Evolutionary conservation across 2,797 vertebrate species (phyloP).

Genomic region (Myoxocephalus aenaeus): DNA sequence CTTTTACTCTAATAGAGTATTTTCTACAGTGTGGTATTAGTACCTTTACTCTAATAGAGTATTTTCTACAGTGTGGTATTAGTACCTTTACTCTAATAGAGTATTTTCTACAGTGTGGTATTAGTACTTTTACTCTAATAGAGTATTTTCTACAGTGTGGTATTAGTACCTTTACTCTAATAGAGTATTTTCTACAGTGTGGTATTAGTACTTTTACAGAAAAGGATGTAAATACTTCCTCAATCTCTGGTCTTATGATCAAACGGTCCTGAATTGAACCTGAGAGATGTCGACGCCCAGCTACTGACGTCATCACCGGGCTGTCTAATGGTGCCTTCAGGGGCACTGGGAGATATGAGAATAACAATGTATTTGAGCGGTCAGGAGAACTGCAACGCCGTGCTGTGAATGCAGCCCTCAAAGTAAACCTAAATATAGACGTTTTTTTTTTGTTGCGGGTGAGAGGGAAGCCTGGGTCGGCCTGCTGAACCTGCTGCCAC

Average conservation of each 20-base stretch:
- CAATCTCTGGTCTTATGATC: neutral
- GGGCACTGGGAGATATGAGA: conserved; percentile 3
- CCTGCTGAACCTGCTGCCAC: no score
- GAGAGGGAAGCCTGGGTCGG: no score
- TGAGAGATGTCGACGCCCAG: conserved; percentile 23
- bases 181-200: no score
- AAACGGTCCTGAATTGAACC: conserved; percentile 44
- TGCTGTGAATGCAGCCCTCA: neutral
- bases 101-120: no score
- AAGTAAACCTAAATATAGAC: neutral
- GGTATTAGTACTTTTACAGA: neutral
- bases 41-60: no score
- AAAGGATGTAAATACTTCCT: neutral
- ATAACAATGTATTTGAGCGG: neutral
- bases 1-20: no score
- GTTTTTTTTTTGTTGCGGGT: no score
- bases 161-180: neutral
- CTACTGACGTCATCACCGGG: conserved; percentile 59
- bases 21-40: no score
- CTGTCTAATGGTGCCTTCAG: conserved; percentile 48
- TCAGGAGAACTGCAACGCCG: neutral
- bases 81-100: neutral
- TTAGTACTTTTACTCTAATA: neutral
- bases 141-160: no score
- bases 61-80: no score